Base-by-base conservation (phyloP, 2,888 invertebrate species). In the Clunio marinus region DNA sequence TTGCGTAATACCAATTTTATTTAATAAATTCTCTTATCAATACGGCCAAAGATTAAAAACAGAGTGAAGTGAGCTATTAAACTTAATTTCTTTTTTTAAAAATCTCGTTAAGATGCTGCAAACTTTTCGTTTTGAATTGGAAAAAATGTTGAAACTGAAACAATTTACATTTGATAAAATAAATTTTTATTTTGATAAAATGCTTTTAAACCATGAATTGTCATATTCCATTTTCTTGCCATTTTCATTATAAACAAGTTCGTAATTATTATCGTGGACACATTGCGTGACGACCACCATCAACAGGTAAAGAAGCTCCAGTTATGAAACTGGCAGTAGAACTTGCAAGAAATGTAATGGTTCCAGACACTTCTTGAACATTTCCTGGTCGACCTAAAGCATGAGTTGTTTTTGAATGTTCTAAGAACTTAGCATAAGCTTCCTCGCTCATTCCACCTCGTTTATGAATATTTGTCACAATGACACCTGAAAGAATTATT, bases 261-360 rank as follows among this genome's bases (percentile, higher is more conserved):
- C 15, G 8, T 17, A 17, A 20, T 1, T 13, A 7, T 84, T 85
- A 93, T 74, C 96, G 86, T 8, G 96, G 95, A 74, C 96, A 96
- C 89, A 95, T 91, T 4, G 90, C 91, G 78, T 95, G 93, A 58
- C 96, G 83, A 0, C 98, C 98, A 22, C 98, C 98, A 78, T 98
- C 98, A 0, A 97, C 91, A 0, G 95, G 90, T 24, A 99, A 73
- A 69, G 87, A 88, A 3, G 85, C 90, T 2, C 96, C 97, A 7
- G 98, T 98, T 2, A 93, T 92, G 75, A 93, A 96, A 72, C 90
- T 91, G 1, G 94, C 88, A 71, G 88, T 82, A 68, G 91, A 88
- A 71, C 94, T 92, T 0, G 97, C 96, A 69, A 99, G 81, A 79
- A 96, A 99, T 0, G 89, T 88, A 73, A 99, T 96, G 0, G 93